These are phyloP conservation scores for Vanessa atalanta DNA, from an alignment of 1,140 invertebrate genomes.

Conservation along the genomic window DNA sequence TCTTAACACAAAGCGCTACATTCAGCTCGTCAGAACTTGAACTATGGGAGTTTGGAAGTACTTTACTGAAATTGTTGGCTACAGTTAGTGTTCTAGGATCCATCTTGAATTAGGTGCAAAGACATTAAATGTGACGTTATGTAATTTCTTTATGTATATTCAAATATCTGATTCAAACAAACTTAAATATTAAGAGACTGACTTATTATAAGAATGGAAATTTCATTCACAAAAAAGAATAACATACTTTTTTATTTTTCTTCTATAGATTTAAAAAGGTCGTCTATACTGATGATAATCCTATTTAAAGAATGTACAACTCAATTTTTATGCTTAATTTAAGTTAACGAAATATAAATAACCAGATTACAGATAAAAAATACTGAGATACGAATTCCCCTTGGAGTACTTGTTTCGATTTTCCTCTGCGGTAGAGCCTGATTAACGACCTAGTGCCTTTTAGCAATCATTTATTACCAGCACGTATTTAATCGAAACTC, in stretches of 20 bases:
- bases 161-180: too few relatives aligned
- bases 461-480: constrained; percentile 5
- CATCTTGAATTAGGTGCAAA: constrained; percentile 3
- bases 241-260: too few relatives aligned
- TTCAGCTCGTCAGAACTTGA: constrained; percentile 14
- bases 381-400: neutral
- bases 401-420: constrained; percentile 1
- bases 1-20: constrained; percentile 10
- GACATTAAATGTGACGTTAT: neutral
- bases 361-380: neutral
- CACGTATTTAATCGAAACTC: neutral
- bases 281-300: too few relatives aligned
- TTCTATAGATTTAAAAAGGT: too few relatives aligned
- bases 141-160: too few relatives aligned
- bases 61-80: constrained; percentile 4
- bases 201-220: too few relatives aligned
- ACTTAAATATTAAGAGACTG: too few relatives aligned
- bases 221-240: too few relatives aligned
- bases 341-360: neutral
- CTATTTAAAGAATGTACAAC: too few relatives aligned
- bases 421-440: constrained; percentile 12
- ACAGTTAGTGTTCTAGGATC: constrained; percentile 9
- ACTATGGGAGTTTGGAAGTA: neutral
- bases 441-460: constrained; percentile 14
- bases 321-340: too few relatives aligned